phyloP scores from a whole-genome alignment of 2,888 invertebrate species.

The Gari tellinella region DNA sequence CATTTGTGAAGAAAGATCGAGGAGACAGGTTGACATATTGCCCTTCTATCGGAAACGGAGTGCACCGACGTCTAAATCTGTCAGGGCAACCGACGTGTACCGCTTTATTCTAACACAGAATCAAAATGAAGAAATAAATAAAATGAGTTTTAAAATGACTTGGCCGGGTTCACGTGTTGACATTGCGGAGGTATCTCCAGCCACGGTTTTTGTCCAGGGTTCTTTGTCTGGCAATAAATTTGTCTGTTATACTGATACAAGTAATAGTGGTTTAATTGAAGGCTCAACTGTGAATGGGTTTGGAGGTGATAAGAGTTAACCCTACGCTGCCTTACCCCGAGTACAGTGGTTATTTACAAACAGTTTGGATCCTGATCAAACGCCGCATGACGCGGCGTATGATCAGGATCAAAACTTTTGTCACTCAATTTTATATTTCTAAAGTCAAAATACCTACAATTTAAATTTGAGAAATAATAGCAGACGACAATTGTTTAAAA shows the following conservation, averaged over 20 bases:
- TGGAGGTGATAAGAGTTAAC: conserved; percentile 12
- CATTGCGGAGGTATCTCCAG: too few species aligned
- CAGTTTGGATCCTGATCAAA: too few species aligned
- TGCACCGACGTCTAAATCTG: conserved; percentile 48
- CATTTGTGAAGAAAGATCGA: conserved; percentile 53
- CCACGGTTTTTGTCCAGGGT: conserved; percentile 16
- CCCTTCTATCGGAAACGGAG: conserved; percentile 49
- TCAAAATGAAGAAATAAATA: conserved; percentile 50
- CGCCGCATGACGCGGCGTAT: too few species aligned
- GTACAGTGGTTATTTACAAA: too few species aligned
- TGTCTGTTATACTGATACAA: conserved; percentile 34
- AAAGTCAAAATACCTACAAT: too few species aligned
- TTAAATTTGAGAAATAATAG: too few species aligned
- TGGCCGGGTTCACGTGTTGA: too few species aligned
- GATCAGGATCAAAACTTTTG: too few species aligned
- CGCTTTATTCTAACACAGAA: conserved; percentile 22
- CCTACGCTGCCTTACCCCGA: too few species aligned
- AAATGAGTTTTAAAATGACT: conserved; percentile 9
- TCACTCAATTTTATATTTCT: too few species aligned
- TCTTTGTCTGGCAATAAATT: conserved; percentile 44
- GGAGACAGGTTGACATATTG: conserved; percentile 59
- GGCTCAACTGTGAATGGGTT: conserved; percentile 18
- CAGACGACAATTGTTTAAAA: too few species aligned
- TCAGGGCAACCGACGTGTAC: conserved; percentile 49
- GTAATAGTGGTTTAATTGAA: conserved; percentile 33